These are phyloP conservation scores for Labrus mixtus DNA, from an alignment of 2,113 vertebrate species.

Conservation along the genomic window DNA sequence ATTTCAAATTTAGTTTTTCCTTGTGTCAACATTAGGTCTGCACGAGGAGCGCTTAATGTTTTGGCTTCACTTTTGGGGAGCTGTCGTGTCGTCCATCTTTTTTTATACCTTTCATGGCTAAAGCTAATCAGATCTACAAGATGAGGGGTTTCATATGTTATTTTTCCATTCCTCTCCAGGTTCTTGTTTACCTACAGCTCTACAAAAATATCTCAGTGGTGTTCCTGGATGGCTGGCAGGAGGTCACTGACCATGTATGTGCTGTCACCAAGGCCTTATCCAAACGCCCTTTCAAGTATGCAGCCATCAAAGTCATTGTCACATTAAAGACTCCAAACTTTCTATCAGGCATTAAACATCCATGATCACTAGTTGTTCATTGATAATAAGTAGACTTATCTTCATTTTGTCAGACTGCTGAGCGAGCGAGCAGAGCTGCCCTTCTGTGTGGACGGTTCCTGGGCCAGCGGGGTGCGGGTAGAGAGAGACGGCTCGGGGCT, in stretches of 20 bases:
- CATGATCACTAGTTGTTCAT: neutral
- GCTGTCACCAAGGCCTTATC: constrained; percentile 85
- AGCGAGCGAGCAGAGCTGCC: constrained; percentile 80
- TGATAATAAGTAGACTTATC: neutral
- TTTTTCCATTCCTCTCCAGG: constrained; percentile 58
- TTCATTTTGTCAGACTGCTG: constrained; percentile 69
- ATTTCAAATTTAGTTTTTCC: no score
- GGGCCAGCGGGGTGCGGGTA: constrained; percentile 77
- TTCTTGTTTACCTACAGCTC: constrained; percentile 85
- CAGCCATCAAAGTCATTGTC: neutral
- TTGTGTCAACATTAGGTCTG: no score
- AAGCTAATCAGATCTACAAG: neutral
- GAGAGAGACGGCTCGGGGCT: constrained; percentile 80
- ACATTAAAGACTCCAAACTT: neutral
- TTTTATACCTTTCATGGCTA: no score
- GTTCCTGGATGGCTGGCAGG: constrained; percentile 81
- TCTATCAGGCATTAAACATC: neutral
- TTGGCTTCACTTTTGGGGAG: no score
- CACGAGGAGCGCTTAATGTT: no score
- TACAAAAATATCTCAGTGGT: constrained; percentile 70
- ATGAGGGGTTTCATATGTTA: neutral
- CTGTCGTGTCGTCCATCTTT: no score
- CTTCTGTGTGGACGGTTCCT: constrained; percentile 84
- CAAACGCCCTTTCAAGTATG: constrained; percentile 83
- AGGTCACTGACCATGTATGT: constrained; percentile 84